Evolutionary conservation across 1,140 invertebrate genomes (phyloP), one percentile per base, ranked within the genome.

Genomic region (Drosophila sulfurigaster): DNA sequence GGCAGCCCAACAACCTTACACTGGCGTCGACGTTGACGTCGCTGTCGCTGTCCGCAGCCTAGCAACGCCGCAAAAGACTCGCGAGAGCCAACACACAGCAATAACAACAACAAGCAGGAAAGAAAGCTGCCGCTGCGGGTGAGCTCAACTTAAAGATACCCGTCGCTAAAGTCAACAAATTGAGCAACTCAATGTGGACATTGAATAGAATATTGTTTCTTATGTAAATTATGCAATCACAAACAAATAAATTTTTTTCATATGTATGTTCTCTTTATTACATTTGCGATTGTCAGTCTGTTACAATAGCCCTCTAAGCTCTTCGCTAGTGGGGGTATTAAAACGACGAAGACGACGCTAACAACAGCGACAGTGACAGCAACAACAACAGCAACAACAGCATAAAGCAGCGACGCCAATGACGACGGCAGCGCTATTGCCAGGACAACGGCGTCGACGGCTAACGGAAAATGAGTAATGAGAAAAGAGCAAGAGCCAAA

Each of bases 1-100:
- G 78, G 72, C 75, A 73, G 65, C 78, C 56, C 75, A 82, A 56
- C 35, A 32, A 70, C 49, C 64, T 46, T 28, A 75, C 68, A 58
- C 51, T 11, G 54, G 13, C 46, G 59, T 54, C 8, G 32, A 35
- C 11, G 52, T 38, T 5, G 35, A 5, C 30, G 16, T 6, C 38
- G 20, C 20, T 25, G 20, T 25, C 20, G 20, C 20, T 25, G 20
- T 25, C 20, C 20, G 56, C 49, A 64, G 48, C 62, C 62, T 66
- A 75, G 72, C 72, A 80, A 78, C 75, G 78, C 57, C 38, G 52
- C 25, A n/a, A 32, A 67, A 68, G 63, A 59, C 25, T 54, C 56
- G 72, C 65, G 57, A 69, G 66, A 69, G 51, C 72, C 66, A 69
- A 57, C 51, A 75, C 63, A 56, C 49, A 45, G n/a, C 8, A 20